Evolutionary conservation across 2,888 invertebrate species (phyloP), one percentile per base, ranked within the genome.

Genomic region (Chloroclystis v-ata): DNA sequence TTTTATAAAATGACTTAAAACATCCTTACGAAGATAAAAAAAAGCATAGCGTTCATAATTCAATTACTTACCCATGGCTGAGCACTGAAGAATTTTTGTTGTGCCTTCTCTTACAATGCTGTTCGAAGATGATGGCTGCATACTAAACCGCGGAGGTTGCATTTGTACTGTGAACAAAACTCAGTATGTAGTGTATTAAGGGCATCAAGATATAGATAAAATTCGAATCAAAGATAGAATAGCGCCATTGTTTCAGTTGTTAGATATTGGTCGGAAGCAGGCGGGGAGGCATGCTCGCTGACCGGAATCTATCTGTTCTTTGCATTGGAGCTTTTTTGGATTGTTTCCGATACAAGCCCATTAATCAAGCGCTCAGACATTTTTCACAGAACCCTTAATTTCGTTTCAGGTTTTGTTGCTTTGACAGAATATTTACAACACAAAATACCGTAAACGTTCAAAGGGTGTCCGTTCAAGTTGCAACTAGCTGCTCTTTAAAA

Each of bases 51-150:
- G 20, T 35, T 41, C 37, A 40, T 49, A 44, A 51, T 37, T 28
- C 33, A 37, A 40, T 28, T 87, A 54, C 91, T 92, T 85, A 95
- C 97, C 96, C 75, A 93, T 90, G 11, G 97, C 97, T 81, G 94
- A 94, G 84, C 97, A 98, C 80, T 97, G 95, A 59, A 98, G 90
- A 76, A 97, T 95, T 90, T 97, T 97, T 37, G 94, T 94, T 51
- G 94, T 92, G 72, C 95, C 95, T 87, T 95, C 95, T 76, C 93
- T 92, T 59, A 96, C 94, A 71, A 95, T 93, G 73, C 94, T 95
- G 67, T 94, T 94, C 49, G 95, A 93, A 52, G 94, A 93, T 37
- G 96, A 95, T 29, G 96, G 96, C 72, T 95, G 94, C 67, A 93
- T 94, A 67, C 93, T 94, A 80, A 97, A 96, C 61, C 95, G 90